Evolutionary conservation across 1,140 invertebrate genomes (phyloP).

Genomic region (Eubasilissa regina): DNA sequence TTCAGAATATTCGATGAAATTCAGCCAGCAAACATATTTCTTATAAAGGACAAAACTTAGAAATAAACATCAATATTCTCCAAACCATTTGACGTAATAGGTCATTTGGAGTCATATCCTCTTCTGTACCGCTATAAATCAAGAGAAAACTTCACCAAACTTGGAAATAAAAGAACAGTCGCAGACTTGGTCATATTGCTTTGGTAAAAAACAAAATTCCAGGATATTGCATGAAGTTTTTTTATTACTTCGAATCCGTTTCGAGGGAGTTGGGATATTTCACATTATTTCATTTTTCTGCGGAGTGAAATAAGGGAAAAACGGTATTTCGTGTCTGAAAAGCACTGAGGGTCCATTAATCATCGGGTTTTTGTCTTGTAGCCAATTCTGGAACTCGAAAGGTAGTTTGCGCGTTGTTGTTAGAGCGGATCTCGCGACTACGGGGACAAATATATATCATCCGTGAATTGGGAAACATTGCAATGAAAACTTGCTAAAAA

Average conservation of each 20-base stretch:
- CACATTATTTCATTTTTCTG: constrained; percentile 26
- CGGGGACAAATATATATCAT: constrained; percentile 3
- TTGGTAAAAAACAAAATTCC: neutral
- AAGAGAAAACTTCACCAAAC: constrained; percentile 7
- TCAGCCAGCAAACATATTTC: neutral
- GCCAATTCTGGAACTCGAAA: constrained; percentile 20
- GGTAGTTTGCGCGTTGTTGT: constrained; percentile 2
- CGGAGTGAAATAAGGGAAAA: neutral
- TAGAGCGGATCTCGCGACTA: neutral
- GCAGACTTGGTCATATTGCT: neutral
- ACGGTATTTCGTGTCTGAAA: constrained; percentile 11
- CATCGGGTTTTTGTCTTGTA: constrained; percentile 13
- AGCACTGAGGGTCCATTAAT: constrained; percentile 37
- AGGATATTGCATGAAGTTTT: neutral
- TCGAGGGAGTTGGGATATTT: neutral
- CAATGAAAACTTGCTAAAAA: neutral
- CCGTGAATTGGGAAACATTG: neutral
- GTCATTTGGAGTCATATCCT: constrained; percentile 31
- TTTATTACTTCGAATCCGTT: neutral
- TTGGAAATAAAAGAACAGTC: constrained; percentile 3
- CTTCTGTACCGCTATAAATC: constrained; percentile 26
- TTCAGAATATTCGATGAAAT: constrained; percentile 6
- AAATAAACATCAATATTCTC: constrained; percentile 17
- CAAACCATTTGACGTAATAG: constrained; percentile 24
- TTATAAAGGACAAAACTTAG: neutral